Conservation (phyloP, 2,113 vertebrate species). For the Colistium nudipinnis region DNA sequence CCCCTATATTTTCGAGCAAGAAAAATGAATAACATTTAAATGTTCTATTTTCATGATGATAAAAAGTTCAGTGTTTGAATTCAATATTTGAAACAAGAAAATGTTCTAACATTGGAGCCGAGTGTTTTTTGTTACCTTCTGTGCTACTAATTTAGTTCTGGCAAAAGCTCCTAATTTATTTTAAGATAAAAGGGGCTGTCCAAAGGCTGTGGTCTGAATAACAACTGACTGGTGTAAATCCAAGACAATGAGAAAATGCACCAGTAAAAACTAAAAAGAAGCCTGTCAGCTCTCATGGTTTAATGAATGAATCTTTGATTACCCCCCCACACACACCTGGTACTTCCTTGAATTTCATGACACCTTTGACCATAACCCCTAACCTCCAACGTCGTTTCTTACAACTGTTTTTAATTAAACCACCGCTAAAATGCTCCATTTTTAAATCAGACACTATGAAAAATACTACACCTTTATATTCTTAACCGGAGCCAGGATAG, state of each 20-base stretch:
- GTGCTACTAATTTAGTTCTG: not conserved
- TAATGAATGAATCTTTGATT: no score
- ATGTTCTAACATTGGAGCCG: no score
- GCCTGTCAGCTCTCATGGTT: no score
- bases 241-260: not conserved
- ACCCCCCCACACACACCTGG: no score
- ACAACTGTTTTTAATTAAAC: not conserved
- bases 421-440: not conserved
- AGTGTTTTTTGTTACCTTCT: not conserved
- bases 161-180: constrained; percentile 3
- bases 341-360: no score
- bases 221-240: not conserved
- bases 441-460: constrained; percentile 1
- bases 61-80: not conserved
- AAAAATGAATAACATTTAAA: not conserved
- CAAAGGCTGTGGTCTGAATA: not conserved
- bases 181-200: not conserved
- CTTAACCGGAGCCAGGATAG: not conserved
- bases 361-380: no score
- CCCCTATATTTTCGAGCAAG: not conserved
- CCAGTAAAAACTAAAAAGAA: not conserved
- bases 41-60: not conserved
- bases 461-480: constrained; percentile 16
- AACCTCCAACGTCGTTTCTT: no score
- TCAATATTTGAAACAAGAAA: no score